A percentile compares a stretch with the other conserved stretches of the same genome.
phyloP scores from a whole-genome alignment of 2,888 invertebrate species.

The Drosophila mimetica region DNA sequence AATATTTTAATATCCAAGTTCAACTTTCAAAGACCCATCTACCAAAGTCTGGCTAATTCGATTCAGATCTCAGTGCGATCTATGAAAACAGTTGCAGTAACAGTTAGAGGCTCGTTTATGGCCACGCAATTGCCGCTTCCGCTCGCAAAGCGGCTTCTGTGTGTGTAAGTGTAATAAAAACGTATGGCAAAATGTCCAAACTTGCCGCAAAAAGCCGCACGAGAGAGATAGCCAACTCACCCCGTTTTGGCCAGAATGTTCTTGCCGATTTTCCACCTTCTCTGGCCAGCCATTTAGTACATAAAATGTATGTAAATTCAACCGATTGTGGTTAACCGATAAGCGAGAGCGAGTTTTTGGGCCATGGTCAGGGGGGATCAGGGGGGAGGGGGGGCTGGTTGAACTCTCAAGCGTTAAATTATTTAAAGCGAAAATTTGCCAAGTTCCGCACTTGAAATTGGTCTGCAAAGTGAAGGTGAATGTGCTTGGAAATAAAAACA shows the following conservation, averaged over 20 bases:
- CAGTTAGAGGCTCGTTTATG: conserved; percentile 54
- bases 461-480: conserved; percentile 1
- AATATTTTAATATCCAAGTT: too few species aligned
- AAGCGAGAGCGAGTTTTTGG: conserved; percentile 50
- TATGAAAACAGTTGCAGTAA: conserved; percentile 24
- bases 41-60: not conserved
- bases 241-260: conserved; percentile 21
- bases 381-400: not conserved
- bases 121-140: conserved; percentile 69
- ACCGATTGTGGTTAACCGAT: conserved; percentile 65
- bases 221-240: conserved; percentile 14
- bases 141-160: conserved; percentile 45
- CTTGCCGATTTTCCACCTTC: conserved; percentile 10
- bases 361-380: conserved; percentile 6
- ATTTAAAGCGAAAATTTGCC: conserved; percentile 70
- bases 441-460: conserved; percentile 49
- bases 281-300: conserved; percentile 48
- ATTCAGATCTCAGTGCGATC: conserved; percentile 12
- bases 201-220: conserved; percentile 31
- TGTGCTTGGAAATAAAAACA: not conserved
- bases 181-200: conserved; percentile 62
- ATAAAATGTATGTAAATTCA: conserved; percentile 73
- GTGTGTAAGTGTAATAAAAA: conserved; percentile 51
- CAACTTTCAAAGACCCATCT: not conserved
- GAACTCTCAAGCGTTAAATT: conserved; percentile 65